phyloP scores from a whole-genome alignment of 2,888 invertebrate species.

The Hyles lineata region DNA sequence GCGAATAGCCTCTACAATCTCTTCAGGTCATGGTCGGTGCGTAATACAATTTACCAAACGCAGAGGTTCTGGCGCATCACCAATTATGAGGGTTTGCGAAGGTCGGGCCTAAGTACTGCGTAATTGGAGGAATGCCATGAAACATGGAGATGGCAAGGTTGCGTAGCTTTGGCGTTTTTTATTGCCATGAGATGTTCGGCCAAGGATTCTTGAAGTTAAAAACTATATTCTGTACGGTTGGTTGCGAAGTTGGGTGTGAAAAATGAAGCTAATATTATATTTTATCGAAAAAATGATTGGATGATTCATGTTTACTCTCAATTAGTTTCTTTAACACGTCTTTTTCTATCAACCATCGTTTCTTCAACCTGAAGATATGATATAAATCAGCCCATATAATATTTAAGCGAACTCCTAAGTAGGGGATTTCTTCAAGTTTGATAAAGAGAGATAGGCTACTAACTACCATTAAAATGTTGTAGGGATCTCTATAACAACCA shows the following conservation, averaged over 20 bases:
- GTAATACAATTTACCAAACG: conserved; percentile 20
- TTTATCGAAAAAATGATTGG: no score
- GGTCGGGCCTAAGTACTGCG: not conserved
- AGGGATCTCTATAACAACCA: no score
- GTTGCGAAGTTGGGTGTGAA: not conserved
- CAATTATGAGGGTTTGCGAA: conserved; percentile 25
- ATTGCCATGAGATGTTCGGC: not conserved
- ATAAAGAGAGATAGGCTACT: no score
- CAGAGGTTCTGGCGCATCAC: conserved; percentile 8
- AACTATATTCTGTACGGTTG: not conserved
- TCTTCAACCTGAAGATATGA: no score
- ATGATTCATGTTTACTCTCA: no score
- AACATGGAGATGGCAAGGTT: not conserved
- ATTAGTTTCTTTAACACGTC: no score
- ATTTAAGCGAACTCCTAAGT: no score
- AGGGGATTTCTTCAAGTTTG: no score
- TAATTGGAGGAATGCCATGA: conserved; percentile 16
- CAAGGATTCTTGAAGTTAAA: not conserved
- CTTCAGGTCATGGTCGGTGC: conserved; percentile 8
- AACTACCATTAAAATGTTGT: no score
- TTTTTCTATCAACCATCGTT: no score
- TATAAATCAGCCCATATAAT: no score
- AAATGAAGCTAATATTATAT: not conserved
- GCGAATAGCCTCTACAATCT: conserved; percentile 4
- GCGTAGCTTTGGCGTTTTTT: not conserved